These are phyloP conservation scores for Bombus haemorrhoidalis DNA, from an alignment of 1,140 invertebrate genomes.

Conservation along the genomic window DNA sequence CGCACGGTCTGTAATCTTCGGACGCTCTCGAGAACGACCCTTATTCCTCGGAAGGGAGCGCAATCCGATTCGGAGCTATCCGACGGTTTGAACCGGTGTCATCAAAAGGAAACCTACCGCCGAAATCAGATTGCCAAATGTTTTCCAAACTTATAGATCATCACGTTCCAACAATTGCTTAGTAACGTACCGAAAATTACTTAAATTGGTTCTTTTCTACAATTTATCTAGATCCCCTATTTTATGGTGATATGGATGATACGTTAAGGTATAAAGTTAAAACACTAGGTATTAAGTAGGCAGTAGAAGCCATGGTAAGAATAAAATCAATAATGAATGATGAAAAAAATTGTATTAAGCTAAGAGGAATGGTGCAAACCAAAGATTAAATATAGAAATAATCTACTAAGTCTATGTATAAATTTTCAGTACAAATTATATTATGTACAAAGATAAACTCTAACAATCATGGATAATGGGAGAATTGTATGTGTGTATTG, in stretches of 20 bases:
- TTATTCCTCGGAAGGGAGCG: conserved; percentile 32
- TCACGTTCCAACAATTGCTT: neutral
- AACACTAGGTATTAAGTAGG: neutral
- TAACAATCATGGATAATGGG: neutral
- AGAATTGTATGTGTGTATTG: neutral
- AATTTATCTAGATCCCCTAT: neutral
- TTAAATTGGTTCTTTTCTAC: neutral
- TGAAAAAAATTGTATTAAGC: neutral
- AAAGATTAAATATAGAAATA: neutral
- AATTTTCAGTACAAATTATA: too few relatives aligned
- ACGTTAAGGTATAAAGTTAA: neutral
- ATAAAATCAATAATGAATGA: neutral
- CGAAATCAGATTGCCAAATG: neutral
- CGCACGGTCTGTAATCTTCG: conserved; percentile 46
- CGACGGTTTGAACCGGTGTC: conserved; percentile 29
- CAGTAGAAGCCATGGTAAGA: neutral
- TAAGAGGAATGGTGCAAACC: neutral
- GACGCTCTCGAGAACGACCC: conserved; percentile 27
- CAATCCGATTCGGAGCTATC: conserved; percentile 20
- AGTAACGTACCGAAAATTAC: neutral
- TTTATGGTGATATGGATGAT: too few relatives aligned
- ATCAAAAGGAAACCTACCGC: neutral
- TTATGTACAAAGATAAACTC: neutral
- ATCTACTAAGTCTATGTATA: too few relatives aligned
- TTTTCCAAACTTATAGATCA: neutral